phyloP scores from a whole-genome alignment of 30 jellyfish, hydroid and myxozoan genomes.

The Hydractinia echinata region DNA sequence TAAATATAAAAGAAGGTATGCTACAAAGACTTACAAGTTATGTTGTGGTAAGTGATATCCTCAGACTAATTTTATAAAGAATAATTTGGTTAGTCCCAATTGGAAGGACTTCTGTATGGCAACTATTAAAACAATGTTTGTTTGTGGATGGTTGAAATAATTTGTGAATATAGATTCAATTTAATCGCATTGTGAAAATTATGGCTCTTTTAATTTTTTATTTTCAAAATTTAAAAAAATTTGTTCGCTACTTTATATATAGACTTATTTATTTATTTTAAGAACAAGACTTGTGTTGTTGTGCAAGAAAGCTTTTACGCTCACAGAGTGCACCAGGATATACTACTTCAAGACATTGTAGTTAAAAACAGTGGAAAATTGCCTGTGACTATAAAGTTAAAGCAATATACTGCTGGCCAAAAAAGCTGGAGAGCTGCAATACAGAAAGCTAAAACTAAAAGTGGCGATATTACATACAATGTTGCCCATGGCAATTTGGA shows the following conservation, averaged over 20 bases:
- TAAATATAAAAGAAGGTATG: constrained; percentile 67
- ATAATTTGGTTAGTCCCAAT: too few relatives aligned
- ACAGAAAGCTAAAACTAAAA: not conserved
- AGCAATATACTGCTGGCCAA: not conserved
- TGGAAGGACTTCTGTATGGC: too few relatives aligned
- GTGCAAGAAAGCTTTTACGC: constrained; percentile 65
- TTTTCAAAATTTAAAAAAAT: too few relatives aligned
- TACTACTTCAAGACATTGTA: constrained; percentile 53
- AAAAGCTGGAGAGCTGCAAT: not conserved
- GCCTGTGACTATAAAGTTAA: constrained; percentile 5
- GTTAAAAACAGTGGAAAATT: constrained; percentile 55
- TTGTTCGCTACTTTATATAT: too few relatives aligned
- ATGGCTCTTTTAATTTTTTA: too few relatives aligned
- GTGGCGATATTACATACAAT: not conserved
- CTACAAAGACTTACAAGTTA: constrained; percentile 55
- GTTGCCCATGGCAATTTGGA: constrained; percentile 1
- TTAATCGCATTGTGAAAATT: too few relatives aligned
- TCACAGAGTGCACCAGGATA: constrained; percentile 62
- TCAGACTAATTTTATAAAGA: too few relatives aligned
- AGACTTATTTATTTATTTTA: not conserved
- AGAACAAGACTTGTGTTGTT: constrained; percentile 54
- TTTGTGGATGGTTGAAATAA: too few relatives aligned
- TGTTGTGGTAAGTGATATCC: constrained; percentile 44
- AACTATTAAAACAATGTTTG: too few relatives aligned
- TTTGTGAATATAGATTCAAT: too few relatives aligned